phyloP scores from a whole-genome alignment of 1,140 invertebrate species.

The Drosophila serrata region DNA sequence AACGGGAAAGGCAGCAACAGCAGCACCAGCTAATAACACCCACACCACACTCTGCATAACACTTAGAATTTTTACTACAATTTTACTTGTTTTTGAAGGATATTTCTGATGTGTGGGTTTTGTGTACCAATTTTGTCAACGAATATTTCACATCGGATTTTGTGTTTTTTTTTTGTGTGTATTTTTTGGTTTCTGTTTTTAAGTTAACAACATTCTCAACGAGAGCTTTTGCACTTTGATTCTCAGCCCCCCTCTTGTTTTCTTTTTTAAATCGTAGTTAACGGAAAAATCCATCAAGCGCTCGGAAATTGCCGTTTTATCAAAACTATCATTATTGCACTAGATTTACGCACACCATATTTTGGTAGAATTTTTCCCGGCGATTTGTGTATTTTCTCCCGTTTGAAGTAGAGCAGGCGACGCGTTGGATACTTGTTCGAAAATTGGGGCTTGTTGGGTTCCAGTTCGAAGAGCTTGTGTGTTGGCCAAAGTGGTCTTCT shows the following conservation, averaged over 20 bases:
- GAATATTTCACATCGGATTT: constrained; percentile 38
- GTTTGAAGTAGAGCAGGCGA: background rate
- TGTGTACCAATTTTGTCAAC: constrained; percentile 47
- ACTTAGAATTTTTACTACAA: constrained; percentile 41
- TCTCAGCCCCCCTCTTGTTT: constrained; percentile 7
- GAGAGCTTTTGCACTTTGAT: constrained; percentile 41
- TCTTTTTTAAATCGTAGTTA: constrained; percentile 40
- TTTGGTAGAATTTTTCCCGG: constrained; percentile 8
- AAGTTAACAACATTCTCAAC: constrained; percentile 67
- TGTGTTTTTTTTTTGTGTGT: constrained; percentile 11
- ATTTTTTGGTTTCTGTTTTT: constrained; percentile 21
- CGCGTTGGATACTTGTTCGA: constrained; percentile 18
- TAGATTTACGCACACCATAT: background rate
- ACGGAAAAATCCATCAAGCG: background rate
- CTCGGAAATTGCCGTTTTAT: background rate
- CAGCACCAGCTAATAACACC: constrained; percentile 52
- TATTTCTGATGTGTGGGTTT: constrained; percentile 15
- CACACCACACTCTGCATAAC: constrained; percentile 69
- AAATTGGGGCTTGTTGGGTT: constrained; percentile 1
- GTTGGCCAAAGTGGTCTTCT: background rate
- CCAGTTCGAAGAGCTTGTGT: constrained; percentile 1
- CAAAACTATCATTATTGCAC: constrained; percentile 14
- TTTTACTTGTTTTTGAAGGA: constrained; percentile 4
- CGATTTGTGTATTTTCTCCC: constrained; percentile 27
- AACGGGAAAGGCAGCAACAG: constrained; percentile 44